Percentiles rank a stretch among this genome's conserved stretches.
phyloP scores from a whole-genome alignment of 1,140 invertebrate genomes.

The Bradynema listronoti region DNA sequence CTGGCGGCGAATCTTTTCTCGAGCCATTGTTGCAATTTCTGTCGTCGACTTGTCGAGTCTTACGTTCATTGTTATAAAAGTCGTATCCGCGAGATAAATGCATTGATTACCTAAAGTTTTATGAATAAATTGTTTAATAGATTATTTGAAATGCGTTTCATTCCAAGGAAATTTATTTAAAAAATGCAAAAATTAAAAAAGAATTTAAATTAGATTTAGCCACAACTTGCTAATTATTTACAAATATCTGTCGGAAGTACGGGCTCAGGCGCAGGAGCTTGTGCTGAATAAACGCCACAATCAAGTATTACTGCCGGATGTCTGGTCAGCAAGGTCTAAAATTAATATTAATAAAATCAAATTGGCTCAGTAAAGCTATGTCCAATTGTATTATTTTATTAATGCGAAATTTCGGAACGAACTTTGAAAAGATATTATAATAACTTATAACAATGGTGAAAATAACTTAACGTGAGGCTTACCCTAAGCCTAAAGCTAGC shows the following conservation, averaged over 20 bases:
- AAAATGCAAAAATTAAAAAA: no score
- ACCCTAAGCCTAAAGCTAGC: no score
- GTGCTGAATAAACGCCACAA: constrained; percentile 44
- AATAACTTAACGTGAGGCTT: no score
- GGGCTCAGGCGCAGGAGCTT: constrained; percentile 53
- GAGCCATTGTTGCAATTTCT: constrained; percentile 69
- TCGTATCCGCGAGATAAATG: constrained; percentile 77
- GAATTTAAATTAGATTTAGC: no score
- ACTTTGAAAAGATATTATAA: no score
- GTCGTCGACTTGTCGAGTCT: constrained; percentile 70
- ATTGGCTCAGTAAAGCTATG: no score
- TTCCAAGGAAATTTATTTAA: no score
- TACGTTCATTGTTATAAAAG: constrained; percentile 72
- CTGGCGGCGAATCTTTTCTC: constrained; percentile 67
- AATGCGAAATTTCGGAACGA: no score
- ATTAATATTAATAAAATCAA: background rate
- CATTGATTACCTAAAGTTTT: constrained; percentile 69
- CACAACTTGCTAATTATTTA: no score
- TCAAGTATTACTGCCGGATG: constrained; percentile 49
- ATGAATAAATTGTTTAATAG: background rate
- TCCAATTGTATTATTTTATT: no score
- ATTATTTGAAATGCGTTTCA: no score
- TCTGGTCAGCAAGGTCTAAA: constrained; percentile 31
- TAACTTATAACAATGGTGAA: no score
- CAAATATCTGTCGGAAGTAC: constrained; percentile 55